Conservation (phyloP, 1,140 invertebrate species). For the Thaumatotibia leucotreta region DNA sequence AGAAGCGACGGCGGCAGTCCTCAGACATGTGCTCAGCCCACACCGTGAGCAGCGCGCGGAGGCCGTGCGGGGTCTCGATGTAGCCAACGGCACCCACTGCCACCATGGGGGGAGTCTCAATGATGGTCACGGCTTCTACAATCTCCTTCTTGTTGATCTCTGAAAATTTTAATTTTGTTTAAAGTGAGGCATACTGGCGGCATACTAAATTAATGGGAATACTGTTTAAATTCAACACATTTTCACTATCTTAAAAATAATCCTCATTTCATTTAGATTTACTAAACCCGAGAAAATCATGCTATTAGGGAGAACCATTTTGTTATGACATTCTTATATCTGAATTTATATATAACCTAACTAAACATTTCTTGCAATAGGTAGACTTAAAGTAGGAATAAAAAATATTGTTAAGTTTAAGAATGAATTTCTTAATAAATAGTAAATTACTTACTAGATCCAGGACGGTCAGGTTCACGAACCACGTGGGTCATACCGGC, state of each 20-base stretch:
- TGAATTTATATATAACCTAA: no score
- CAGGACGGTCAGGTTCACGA: slow-evolving; percentile 98
- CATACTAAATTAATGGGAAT: no score
- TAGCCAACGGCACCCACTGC: slow-evolving; percentile 98
- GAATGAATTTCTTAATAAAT: neutral
- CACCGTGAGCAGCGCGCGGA: slow-evolving; percentile 95
- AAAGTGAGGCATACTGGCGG: no score
- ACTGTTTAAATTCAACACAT: no score
- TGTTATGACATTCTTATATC: no score
- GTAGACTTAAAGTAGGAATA: no score
- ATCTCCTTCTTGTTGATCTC: slow-evolving; percentile 99
- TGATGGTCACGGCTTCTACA: slow-evolving; percentile 98
- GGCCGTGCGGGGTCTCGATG: slow-evolving; percentile 98
- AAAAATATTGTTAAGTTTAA: no score
- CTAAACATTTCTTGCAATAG: no score
- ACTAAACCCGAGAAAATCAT: no score
- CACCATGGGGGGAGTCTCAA: slow-evolving; percentile 99
- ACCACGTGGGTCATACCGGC: slow-evolving; percentile 99
- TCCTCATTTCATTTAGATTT: no score
- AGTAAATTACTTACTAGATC: slow-evolving; percentile 91
- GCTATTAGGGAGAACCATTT: no score
- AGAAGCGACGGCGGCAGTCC: slow-evolving; percentile 98
- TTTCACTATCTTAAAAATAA: no score
- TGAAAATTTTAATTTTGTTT: slow-evolving; percentile 73
- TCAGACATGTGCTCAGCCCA: slow-evolving; percentile 99